Percentiles rank a stretch among this genome's conserved stretches.
phyloP scores from a whole-genome alignment of 2,797 vertebrate species.

The Trichosurus vulpecula region DNA sequence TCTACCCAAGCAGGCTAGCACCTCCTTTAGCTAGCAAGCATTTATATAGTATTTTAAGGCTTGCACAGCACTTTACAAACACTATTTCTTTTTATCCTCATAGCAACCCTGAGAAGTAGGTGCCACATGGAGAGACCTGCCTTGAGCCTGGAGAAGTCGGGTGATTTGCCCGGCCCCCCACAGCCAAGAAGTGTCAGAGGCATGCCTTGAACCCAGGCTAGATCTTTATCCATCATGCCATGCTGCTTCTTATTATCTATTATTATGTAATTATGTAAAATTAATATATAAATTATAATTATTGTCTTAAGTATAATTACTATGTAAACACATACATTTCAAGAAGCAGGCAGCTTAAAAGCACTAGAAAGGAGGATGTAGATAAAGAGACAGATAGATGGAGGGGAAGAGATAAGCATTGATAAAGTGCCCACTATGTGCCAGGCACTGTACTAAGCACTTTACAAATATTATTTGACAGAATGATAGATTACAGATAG shows the following conservation, averaged over 20 bases:
- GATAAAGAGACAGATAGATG: neutral
- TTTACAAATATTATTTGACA: neutral
- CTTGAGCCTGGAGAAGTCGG: neutral
- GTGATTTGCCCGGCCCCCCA: neutral
- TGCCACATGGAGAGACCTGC: neutral
- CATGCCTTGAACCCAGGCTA: neutral
- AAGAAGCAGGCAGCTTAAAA: neutral
- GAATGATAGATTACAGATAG: neutral
- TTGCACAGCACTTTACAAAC: neutral
- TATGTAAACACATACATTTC: neutral
- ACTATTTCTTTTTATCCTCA: neutral
- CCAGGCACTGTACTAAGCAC: neutral
- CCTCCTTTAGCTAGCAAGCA: neutral
- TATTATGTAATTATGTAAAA: neutral
- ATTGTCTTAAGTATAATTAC: neutral
- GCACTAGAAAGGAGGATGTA: neutral
- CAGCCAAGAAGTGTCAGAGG: neutral
- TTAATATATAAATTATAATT: neutral
- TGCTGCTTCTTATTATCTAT: neutral
- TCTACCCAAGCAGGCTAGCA: neutral
- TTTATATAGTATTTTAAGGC: neutral
- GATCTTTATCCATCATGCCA: neutral
- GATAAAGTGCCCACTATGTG: neutral
- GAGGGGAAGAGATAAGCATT: neutral
- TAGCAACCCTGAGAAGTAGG: neutral